Conservation (phyloP, 2,888 invertebrate genomes). For the Parasteatoda lunata region DNA sequence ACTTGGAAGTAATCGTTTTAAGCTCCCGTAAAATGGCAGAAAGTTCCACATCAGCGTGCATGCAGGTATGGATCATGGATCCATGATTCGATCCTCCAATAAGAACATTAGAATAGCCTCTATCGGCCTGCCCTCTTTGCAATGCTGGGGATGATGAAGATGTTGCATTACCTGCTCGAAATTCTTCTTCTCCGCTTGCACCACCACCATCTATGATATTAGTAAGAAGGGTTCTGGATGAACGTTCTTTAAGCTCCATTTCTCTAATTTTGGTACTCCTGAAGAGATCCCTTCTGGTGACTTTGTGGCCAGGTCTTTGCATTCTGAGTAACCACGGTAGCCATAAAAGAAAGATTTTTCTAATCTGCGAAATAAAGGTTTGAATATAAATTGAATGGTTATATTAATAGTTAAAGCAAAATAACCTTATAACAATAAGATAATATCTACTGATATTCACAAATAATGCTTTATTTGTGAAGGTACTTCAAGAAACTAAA, state of each 20-base stretch:
- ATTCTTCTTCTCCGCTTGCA: slow-evolving; percentile 82
- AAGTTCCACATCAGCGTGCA: slow-evolving; percentile 81
- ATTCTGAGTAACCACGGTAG: slow-evolving; percentile 97
- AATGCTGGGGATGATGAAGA: slow-evolving; percentile 47
- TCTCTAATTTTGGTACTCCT: slow-evolving; percentile 81
- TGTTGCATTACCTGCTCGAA: slow-evolving; percentile 74
- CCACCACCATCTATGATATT: slow-evolving; percentile 98
- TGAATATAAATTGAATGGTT: no score
- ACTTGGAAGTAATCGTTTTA: slow-evolving; percentile 92
- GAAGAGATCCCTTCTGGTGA: slow-evolving; percentile 86
- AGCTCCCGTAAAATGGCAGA: slow-evolving; percentile 95
- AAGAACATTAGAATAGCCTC: slow-evolving; percentile 76
- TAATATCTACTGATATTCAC: no score
- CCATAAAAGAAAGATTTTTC: slow-evolving; percentile 96
- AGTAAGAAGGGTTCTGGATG: slow-evolving; percentile 93
- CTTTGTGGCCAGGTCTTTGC: slow-evolving; percentile 94
- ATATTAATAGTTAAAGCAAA: no score
- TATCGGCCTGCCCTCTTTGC: slow-evolving; percentile 11
- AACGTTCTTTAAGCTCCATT: slow-evolving; percentile 91
- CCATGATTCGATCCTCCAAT: slow-evolving; percentile 75
- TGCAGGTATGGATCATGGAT: slow-evolving; percentile 51
- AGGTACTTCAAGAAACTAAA: no score
- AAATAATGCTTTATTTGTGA: no score
- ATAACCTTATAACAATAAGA: no score
- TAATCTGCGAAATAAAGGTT: slow-evolving; percentile 81